phyloP scores from a whole-genome alignment of 2,888 invertebrate species.

The Linhomoeus sp. region DNA sequence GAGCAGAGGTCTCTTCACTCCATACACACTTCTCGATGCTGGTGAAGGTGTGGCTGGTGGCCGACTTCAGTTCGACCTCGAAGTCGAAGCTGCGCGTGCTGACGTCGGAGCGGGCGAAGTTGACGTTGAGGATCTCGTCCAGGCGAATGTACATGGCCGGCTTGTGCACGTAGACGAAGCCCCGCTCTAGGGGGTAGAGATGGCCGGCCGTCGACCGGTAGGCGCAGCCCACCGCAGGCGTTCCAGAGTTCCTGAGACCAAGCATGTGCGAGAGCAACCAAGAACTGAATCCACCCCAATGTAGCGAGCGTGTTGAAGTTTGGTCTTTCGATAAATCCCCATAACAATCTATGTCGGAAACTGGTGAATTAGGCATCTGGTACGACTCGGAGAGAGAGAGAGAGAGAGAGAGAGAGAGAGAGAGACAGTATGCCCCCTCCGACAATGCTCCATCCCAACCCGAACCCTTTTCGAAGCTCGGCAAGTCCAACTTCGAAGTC shows the following conservation, averaged over 20 bases:
- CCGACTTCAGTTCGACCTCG: constrained; percentile 56
- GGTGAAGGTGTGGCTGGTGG: constrained; percentile 75
- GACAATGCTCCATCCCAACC: too few species aligned
- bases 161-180: constrained; percentile 95
- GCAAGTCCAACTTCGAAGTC: background rate
- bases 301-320: too few species aligned
- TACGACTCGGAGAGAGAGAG: too few species aligned
- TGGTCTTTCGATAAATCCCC: too few species aligned
- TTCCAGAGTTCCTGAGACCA: constrained; percentile 47
- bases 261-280: constrained; percentile 4
- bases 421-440: too few species aligned
- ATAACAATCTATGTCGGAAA: too few species aligned
- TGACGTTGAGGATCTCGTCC: constrained; percentile 56
- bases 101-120: constrained; percentile 34
- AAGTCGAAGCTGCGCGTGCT: constrained; percentile 36
- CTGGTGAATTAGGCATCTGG: too few species aligned
- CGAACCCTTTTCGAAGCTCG: too few species aligned
- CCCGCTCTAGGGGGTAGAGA: constrained; percentile 75
- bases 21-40: constrained; percentile 76
- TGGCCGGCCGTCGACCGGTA: constrained; percentile 94
- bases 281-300: too few species aligned
- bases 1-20: too few species aligned
- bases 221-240: constrained; percentile 78
- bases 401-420: too few species aligned
- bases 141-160: constrained; percentile 93